Base-by-base conservation (phyloP, 1,140 invertebrate species). In the Drosophila sturtevanti region DNA sequence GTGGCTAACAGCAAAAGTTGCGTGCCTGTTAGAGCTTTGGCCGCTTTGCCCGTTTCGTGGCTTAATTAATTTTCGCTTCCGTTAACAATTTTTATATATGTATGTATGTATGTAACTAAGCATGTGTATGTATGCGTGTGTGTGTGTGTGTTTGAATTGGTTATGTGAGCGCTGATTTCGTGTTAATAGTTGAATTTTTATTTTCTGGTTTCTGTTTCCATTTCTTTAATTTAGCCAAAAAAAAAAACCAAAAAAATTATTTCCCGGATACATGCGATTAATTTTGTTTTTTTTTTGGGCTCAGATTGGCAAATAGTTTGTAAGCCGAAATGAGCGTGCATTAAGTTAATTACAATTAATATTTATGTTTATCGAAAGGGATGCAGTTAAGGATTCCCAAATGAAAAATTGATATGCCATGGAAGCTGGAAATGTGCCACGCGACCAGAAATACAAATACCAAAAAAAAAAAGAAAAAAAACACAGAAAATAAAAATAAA, bases 261-360 rank as follows among this genome's bases (percentile, higher is more conserved):
- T 82, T 81, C 77, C 87, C 87, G 87, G 87, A 90, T 90, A 87
- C 87, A 90, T 90, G 87, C 87, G 87, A 90, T 90, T 90, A 90
- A 82, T 80, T 90, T 90, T 70, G 63, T 55, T 35, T 90, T 90
- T 70, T 61, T 55, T 35, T 48, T 48, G 41, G 41, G 41, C 41
- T 72, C 72, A 73, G 79, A 71, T 81, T 72, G 68, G 61, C 78
- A 68, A 74, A 81, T 59, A 63, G 44, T 65, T 71, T 77, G 54
- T n/a, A 16, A 21, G 44, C 22, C 44, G 4, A 62, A 62, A 21
- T 38, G 31, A 62, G 76, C 87, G 79, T 90, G 87, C 87, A 90
- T 90, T 82, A 90, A 90, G 87, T 90, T 90, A 87, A 90, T 90
- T 90, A 90, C 77, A 75, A 78, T 63, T 51, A 63, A 31, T 63